phyloP scores from a whole-genome alignment of 2,113 vertebrate genomes.

The Anguilla japonica region DNA sequence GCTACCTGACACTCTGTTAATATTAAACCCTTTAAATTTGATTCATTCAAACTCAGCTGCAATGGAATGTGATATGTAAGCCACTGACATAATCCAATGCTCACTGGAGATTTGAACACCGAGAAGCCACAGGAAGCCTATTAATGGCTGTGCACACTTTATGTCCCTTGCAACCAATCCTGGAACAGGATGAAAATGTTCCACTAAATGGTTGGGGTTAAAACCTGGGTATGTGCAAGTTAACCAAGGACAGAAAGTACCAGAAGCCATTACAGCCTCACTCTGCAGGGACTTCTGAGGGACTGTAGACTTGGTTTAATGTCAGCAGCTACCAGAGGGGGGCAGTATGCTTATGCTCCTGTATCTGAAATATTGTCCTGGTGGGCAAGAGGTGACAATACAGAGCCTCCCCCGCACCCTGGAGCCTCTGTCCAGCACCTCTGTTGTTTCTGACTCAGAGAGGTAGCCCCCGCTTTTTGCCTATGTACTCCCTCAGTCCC shows the following conservation, averaged over 20 bases:
- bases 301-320: not conserved
- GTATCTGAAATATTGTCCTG: slow-evolving; percentile 1
- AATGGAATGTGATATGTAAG: not conserved
- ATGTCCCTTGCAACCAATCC: not conserved
- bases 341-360: not conserved
- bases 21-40: not conserved
- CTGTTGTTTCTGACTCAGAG: slow-evolving; percentile 58
- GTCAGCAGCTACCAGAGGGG: not conserved
- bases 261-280: not conserved
- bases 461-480: slow-evolving; percentile 46
- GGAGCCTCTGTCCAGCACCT: slow-evolving; percentile 50
- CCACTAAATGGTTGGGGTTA: not conserved
- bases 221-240: not conserved
- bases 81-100: not conserved
- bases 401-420: slow-evolving; percentile 21
- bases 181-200: not conserved
- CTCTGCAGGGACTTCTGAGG: not conserved
- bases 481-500: slow-evolving; percentile 50
- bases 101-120: not conserved
- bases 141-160: not conserved
- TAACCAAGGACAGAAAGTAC: not conserved
- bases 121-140: not conserved
- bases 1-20: not conserved
- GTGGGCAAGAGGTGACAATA: slow-evolving; percentile 21
- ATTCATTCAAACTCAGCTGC: not conserved